phyloP scores from a whole-genome alignment of 2,888 invertebrate species.

The Piscicola geometra region DNA sequence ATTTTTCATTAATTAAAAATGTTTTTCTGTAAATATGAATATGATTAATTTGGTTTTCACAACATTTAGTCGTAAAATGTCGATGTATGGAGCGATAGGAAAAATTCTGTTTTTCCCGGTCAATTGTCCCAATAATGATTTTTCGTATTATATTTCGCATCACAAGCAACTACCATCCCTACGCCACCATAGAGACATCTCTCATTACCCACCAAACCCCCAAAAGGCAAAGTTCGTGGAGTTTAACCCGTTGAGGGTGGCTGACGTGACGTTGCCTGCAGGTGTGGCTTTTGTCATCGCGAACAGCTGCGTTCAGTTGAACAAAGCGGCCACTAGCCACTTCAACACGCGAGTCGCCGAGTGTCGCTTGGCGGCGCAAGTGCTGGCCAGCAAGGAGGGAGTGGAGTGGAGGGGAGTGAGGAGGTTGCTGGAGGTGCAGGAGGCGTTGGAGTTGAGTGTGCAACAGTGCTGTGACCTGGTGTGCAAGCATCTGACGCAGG shows the following conservation, averaged over 20 bases:
- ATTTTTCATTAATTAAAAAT: too few species aligned
- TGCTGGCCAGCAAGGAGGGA: constrained; percentile 63
- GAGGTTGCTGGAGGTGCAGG: constrained; percentile 72
- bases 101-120: too few species aligned
- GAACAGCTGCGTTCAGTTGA: constrained; percentile 73
- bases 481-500: constrained; percentile 54
- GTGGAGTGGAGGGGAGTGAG: constrained; percentile 66
- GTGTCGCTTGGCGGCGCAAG: constrained; percentile 73
- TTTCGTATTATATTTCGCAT: not conserved
- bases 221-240: constrained; percentile 81
- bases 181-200: not conserved
- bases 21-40: too few species aligned
- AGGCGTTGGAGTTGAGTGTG: constrained; percentile 63
- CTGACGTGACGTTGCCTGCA: constrained; percentile 68
- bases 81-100: too few species aligned
- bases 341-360: constrained; percentile 91
- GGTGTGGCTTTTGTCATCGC: constrained; percentile 86
- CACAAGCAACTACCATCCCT: not conserved
- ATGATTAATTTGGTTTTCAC: too few species aligned
- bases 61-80: too few species aligned
- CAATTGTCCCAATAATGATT: too few species aligned
- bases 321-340: constrained; percentile 85
- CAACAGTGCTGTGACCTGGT: constrained; percentile 70
- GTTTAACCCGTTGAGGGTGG: constrained; percentile 69
- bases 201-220: not conserved